Evolutionary conservation across 2,888 invertebrate species (phyloP).

Genomic region (Ommatoiulus sabulosus): DNA sequence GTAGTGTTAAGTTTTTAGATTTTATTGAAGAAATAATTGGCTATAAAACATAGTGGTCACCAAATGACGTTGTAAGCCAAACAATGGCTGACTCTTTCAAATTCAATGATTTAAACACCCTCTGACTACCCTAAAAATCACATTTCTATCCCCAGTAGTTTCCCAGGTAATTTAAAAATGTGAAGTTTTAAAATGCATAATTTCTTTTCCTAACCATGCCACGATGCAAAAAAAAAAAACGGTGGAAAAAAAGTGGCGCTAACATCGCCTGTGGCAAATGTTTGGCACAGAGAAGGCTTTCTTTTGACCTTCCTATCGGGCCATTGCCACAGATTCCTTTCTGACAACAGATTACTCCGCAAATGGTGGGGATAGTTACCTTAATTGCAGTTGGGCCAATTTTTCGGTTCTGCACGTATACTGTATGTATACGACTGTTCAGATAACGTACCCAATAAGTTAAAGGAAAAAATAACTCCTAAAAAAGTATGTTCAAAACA

Average conservation of each 20-base stretch:
- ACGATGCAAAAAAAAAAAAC: not conserved
- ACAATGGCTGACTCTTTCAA: not conserved
- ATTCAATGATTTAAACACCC: too few species aligned
- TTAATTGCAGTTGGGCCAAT: not conserved
- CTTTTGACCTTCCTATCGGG: not conserved
- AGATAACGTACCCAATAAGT: too few species aligned
- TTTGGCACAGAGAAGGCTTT: conserved; percentile 30
- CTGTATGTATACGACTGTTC: too few species aligned
- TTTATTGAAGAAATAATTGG: too few species aligned
- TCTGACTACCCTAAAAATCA: too few species aligned
- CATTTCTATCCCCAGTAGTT: not conserved
- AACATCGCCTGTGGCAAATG: not conserved
- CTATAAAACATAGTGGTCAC: not conserved
- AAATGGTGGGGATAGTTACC: not conserved
- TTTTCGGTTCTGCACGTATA: not conserved
- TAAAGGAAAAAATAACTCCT: too few species aligned
- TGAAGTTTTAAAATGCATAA: too few species aligned
- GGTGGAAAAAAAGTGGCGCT: not conserved
- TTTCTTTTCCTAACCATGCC: not conserved
- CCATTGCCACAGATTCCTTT: conserved; percentile 36
- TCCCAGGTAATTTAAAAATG: not conserved
- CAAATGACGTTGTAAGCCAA: not conserved
- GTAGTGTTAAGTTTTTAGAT: not conserved
- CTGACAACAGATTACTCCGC: not conserved
- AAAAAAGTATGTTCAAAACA: too few species aligned